Percentiles rank a stretch among this genome's conserved stretches.
Evolutionary conservation across 2,113 vertebrate genomes (phyloP).

Genomic region (Sebastes fasciatus): DNA sequence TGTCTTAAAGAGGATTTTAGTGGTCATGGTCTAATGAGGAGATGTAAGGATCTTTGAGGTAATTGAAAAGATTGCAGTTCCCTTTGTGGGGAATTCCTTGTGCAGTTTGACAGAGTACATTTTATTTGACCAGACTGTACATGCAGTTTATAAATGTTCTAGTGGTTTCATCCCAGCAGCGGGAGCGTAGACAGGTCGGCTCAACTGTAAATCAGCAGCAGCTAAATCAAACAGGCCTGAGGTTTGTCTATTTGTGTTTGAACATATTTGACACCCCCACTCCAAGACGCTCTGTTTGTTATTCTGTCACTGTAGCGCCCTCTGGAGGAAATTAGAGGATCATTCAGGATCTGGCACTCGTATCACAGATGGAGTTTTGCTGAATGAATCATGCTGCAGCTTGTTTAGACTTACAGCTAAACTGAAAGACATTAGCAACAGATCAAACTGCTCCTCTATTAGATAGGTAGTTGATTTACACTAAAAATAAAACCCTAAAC

Average conservation of each 20-base stretch:
- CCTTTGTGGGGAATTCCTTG: not conserved
- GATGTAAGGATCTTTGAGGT: not conserved
- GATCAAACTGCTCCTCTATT: not conserved
- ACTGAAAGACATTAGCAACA: constrained; percentile 14
- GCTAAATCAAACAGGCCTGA: not conserved
- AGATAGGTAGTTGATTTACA: not conserved
- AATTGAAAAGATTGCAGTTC: not conserved
- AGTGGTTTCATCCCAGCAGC: not conserved
- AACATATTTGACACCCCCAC: constrained; percentile 20
- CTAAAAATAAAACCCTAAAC: not conserved
- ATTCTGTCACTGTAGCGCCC: constrained; percentile 60
- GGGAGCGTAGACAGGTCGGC: not conserved
- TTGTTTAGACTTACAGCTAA: constrained; percentile 29
- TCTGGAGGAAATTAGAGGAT: constrained; percentile 60
- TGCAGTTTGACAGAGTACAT: not conserved
- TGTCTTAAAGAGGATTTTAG: not conserved
- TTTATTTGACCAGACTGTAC: not conserved
- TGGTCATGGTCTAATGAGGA: not conserved
- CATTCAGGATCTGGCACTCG: not conserved
- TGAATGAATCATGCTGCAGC: constrained; percentile 16
- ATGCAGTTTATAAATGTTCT: not conserved
- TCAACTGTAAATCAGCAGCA: not conserved
- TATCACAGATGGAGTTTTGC: not conserved
- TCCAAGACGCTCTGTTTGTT: not conserved
- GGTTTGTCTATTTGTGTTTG: constrained; percentile 24